Evolutionary conservation across 2,888 invertebrate species (phyloP).

Genomic region (Mesodorylaimus sp.): DNA sequence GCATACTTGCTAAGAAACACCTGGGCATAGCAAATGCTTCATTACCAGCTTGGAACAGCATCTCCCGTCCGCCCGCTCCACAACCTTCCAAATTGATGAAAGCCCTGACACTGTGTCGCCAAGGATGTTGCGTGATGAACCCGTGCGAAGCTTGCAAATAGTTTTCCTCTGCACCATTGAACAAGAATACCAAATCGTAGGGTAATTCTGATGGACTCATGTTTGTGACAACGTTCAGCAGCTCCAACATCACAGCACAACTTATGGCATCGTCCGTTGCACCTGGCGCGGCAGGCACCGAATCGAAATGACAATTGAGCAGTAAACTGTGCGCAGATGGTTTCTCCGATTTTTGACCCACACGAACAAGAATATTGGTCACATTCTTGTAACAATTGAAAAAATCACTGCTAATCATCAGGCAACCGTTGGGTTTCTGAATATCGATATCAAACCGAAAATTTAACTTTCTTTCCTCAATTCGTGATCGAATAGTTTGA

Average conservation of each 20-base stretch:
- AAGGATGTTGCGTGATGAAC: slow-evolving; percentile 69
- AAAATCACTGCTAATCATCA: too few relatives aligned
- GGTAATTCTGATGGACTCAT: slow-evolving; percentile 39
- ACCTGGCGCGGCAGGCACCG: slow-evolving; percentile 64
- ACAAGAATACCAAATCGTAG: slow-evolving; percentile 59
- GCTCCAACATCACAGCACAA: slow-evolving; percentile 68
- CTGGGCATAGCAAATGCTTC: neutral
- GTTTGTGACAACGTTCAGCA: slow-evolving; percentile 43
- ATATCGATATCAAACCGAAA: slow-evolving; percentile 41
- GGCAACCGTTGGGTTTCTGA: slow-evolving; percentile 52
- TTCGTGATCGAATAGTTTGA: slow-evolving; percentile 25
- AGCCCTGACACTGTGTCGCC: slow-evolving; percentile 56
- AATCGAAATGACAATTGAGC: slow-evolving; percentile 78
- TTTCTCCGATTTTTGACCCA: slow-evolving; percentile 35
- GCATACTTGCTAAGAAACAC: too few relatives aligned
- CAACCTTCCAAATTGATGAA: slow-evolving; percentile 79
- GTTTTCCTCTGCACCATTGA: slow-evolving; percentile 82
- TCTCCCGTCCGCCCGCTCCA: slow-evolving; percentile 73
- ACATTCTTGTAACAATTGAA: slow-evolving; percentile 60
- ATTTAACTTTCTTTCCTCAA: slow-evolving; percentile 9
- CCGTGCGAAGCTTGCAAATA: slow-evolving; percentile 70
- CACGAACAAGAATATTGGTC: slow-evolving; percentile 54
- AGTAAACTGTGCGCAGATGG: slow-evolving; percentile 41
- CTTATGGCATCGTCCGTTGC: slow-evolving; percentile 75
- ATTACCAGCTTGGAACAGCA: slow-evolving; percentile 53